phyloP scores from a whole-genome alignment of 92 coral and sea anemone genomes.

The Heteractis magnifica region DNA sequence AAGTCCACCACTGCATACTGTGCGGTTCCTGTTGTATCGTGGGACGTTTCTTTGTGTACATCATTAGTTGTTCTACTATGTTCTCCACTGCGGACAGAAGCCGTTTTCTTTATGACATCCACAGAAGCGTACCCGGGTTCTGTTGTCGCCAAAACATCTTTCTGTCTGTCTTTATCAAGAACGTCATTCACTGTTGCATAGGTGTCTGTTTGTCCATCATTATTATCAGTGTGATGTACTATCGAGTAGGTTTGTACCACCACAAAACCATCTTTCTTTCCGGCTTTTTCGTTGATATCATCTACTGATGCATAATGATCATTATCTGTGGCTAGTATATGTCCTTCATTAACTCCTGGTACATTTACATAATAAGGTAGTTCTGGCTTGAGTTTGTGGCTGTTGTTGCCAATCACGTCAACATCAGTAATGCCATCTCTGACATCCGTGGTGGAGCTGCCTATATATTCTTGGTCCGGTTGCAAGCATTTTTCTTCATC shows the following conservation, averaged over 20 bases:
- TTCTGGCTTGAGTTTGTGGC: background rate
- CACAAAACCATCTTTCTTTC: background rate
- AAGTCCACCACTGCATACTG: background rate
- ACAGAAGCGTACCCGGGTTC: background rate
- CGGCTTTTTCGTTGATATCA: background rate
- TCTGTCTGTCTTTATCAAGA: background rate
- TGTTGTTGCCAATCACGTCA: background rate
- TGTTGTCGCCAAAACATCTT: background rate
- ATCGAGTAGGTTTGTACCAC: background rate
- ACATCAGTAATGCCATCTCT: background rate
- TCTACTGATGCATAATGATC: slow-evolving; percentile 12
- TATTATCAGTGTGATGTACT: background rate
- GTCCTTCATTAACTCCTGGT: background rate
- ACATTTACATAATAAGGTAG: slow-evolving; percentile 1
- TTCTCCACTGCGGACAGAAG: background rate
- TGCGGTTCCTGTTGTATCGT: background rate
- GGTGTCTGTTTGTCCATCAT: background rate
- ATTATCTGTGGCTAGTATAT: background rate
- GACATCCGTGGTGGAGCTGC: background rate
- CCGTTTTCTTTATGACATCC: background rate
- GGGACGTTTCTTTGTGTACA: background rate
- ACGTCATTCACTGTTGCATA: background rate
- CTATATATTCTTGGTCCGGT: background rate
- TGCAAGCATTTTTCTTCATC: background rate
- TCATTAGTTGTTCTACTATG: background rate